Evolutionary conservation across 2,113 vertebrate genomes (phyloP).

Genomic region (Pampusana beccarii): DNA sequence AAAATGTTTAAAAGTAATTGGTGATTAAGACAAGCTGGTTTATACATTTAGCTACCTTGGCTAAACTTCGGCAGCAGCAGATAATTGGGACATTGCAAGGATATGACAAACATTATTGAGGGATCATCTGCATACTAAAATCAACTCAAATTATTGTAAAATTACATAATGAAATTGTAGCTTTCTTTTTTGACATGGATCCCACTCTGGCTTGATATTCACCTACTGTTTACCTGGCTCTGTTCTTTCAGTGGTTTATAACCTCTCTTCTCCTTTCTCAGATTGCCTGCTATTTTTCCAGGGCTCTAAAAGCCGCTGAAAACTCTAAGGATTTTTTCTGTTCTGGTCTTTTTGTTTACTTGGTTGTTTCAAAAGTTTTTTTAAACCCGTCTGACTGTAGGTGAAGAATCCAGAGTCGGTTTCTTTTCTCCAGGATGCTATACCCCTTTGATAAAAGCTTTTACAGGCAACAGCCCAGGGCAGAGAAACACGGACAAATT

Average conservation of each 20-base stretch:
- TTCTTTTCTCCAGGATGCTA: not conserved
- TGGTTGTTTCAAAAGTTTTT: not conserved
- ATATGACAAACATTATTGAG: not conserved
- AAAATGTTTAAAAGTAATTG: not conserved
- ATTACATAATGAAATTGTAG: not conserved
- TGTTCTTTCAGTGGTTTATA: not conserved
- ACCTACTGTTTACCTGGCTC: not conserved
- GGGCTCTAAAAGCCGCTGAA: not conserved
- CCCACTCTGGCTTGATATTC: not conserved
- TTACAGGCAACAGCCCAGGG: not conserved
- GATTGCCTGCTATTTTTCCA: not conserved
- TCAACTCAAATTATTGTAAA: not conserved
- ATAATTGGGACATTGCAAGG: not conserved
- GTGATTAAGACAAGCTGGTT: not conserved
- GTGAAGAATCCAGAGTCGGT: not conserved
- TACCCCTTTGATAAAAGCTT: not conserved
- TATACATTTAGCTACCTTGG: not conserved
- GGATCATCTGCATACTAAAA: not conserved
- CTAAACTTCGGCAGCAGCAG: not conserved
- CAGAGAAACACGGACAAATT: not conserved
- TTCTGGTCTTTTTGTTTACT: not conserved
- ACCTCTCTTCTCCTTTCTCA: not conserved
- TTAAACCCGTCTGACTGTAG: not conserved
- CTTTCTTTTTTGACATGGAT: not conserved
- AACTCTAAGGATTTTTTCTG: not conserved